Evolutionary conservation across 2,797 vertebrate species (phyloP).

Genomic region (Darevskia nairensis): DNA sequence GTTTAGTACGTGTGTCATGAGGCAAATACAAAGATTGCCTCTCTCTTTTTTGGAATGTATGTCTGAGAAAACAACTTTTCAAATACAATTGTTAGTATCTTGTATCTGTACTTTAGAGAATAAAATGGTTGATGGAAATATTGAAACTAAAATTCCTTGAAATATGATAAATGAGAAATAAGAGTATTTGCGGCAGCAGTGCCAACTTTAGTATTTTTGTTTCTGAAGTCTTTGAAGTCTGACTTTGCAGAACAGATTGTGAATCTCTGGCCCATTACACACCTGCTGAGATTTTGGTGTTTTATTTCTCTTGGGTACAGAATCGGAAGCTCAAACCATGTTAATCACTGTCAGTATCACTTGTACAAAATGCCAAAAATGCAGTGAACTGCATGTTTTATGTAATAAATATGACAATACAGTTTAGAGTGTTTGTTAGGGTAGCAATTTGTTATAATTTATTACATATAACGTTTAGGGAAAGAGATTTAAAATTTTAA

Average conservation of each 20-base stretch:
- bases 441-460: slow-evolving; percentile 77
- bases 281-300: slow-evolving; percentile 86
- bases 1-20: neutral
- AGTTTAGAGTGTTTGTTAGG: slow-evolving; percentile 78
- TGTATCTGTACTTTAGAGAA: neutral
- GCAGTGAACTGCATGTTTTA: slow-evolving; percentile 78
- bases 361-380: slow-evolving; percentile 84
- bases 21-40: neutral
- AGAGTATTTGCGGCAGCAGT: slow-evolving; percentile 68
- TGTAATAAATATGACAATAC: slow-evolving; percentile 83
- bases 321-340: slow-evolving; percentile 81
- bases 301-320: slow-evolving; percentile 85
- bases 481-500: neutral
- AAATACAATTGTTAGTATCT: neutral
- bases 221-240: slow-evolving; percentile 82
- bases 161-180: slow-evolving; percentile 73
- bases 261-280: slow-evolving; percentile 87
- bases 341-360: slow-evolving; percentile 88
- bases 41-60: neutral
- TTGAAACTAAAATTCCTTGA: slow-evolving; percentile 65
- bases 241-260: slow-evolving; percentile 87
- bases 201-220: slow-evolving; percentile 75
- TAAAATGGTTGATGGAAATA: neutral
- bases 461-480: slow-evolving; percentile 62
- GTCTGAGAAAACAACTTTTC: neutral